Evolutionary conservation across 2,888 invertebrate genomes (phyloP).

Genomic region (Schrankia costaestrigalis): DNA sequence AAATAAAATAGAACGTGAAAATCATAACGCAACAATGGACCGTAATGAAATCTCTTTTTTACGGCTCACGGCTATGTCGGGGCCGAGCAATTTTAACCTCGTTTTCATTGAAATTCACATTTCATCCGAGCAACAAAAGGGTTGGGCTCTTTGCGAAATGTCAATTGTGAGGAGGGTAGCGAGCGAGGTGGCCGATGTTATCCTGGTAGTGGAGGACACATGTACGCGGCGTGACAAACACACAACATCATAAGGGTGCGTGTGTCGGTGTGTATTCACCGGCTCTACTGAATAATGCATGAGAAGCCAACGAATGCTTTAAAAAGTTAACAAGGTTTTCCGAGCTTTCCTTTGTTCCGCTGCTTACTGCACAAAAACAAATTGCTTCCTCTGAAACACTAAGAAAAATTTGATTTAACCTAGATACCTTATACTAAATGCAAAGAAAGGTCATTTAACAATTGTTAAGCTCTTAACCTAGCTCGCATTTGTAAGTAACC

Average conservation of each 20-base stretch:
- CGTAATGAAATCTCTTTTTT: conserved; percentile 57
- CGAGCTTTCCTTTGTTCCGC: conserved; percentile 73
- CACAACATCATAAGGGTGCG: conserved; percentile 38
- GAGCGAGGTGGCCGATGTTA: conserved; percentile 40
- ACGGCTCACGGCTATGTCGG: conserved; percentile 52
- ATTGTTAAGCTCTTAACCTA: neutral
- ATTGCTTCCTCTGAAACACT: conserved; percentile 56
- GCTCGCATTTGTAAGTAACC: neutral
- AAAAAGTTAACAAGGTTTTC: conserved; percentile 78
- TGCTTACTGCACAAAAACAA: conserved; percentile 64
- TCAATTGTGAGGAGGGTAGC: conserved; percentile 70
- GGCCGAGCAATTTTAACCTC: conserved; percentile 68
- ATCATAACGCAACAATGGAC: conserved; percentile 68
- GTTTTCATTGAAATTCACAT: conserved; percentile 74
- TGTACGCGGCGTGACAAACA: conserved; percentile 50
- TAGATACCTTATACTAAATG: conserved; percentile 6
- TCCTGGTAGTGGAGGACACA: conserved; percentile 49
- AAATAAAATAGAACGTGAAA: conserved; percentile 65
- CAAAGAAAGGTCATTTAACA: neutral
- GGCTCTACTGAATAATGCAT: conserved; percentile 69
- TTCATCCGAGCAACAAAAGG: conserved; percentile 70
- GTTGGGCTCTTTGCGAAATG: conserved; percentile 66
- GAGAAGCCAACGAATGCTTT: conserved; percentile 70
- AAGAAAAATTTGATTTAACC: conserved; percentile 41
- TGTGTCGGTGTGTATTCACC: conserved; percentile 41